These are phyloP conservation scores for Etheostoma nigrum DNA, from an alignment of 2,797 vertebrate genomes.

Conservation along the genomic window DNA sequence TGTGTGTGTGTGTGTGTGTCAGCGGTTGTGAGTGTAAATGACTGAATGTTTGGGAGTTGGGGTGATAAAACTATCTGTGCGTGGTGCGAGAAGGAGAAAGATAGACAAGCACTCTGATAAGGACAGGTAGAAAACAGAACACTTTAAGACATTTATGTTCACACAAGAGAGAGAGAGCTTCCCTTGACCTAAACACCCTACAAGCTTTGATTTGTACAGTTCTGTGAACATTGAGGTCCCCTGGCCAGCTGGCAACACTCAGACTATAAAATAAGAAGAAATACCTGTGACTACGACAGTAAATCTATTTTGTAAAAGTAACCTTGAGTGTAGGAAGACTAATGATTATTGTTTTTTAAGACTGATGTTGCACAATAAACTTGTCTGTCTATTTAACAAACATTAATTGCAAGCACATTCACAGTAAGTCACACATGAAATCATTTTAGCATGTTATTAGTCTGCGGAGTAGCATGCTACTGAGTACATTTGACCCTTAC, in stretches of 20 bases:
- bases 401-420: not conserved
- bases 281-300: not conserved
- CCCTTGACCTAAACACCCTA: not conserved
- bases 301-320: not conserved
- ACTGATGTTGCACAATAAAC: no score
- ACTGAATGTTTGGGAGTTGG: constrained; percentile 22
- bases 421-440: no score
- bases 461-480: not conserved
- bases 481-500: not conserved
- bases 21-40: constrained; percentile 8
- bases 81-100: constrained; percentile 32
- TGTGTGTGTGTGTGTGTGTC: constrained; percentile 10
- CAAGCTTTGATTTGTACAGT: not conserved
- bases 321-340: not conserved
- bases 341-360: not conserved
- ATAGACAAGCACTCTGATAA: constrained; percentile 2
- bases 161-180: constrained; percentile 1
- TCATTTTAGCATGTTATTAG: not conserved
- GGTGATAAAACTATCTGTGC: constrained; percentile 41
- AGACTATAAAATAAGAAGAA: not conserved
- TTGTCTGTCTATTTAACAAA: not conserved
- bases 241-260: not conserved
- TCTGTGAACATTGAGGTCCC: constrained; percentile 4
- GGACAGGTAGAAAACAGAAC: constrained; percentile 9
- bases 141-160: constrained; percentile 20